A percentile compares a stretch with the other conserved stretches of the same genome.
phyloP scores from a whole-genome alignment of 1,140 invertebrate genomes.

The Psix sp. region DNA sequence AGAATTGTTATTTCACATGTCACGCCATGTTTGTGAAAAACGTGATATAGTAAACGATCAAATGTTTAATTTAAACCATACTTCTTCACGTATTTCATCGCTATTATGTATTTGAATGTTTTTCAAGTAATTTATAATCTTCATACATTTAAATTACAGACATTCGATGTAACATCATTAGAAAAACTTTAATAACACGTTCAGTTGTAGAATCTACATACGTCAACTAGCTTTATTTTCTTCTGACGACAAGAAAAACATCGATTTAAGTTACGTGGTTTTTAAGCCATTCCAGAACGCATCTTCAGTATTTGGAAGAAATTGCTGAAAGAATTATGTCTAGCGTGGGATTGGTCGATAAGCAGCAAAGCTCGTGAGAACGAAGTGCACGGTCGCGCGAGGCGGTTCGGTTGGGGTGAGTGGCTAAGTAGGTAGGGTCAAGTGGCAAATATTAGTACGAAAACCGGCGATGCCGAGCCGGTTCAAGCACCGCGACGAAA shows the following conservation, averaged over 20 bases:
- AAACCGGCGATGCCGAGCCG: slow-evolving; percentile 70
- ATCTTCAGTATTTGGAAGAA: slow-evolving; percentile 14
- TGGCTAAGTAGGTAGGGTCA: slow-evolving; percentile 65
- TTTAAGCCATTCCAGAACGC: slow-evolving; percentile 12
- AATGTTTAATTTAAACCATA: slow-evolving; percentile 36
- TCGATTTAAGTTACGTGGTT: neutral
- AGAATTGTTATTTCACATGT: slow-evolving; percentile 51
- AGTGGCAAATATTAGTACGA: slow-evolving; percentile 77
- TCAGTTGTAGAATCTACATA: too few species aligned
- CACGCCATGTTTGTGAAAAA: slow-evolving; percentile 32
- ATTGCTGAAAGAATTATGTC: slow-evolving; percentile 20
- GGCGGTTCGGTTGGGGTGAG: slow-evolving; percentile 25
- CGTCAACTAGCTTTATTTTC: too few species aligned
- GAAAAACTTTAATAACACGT: too few species aligned
- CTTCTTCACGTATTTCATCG: too few species aligned
- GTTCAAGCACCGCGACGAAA: slow-evolving; percentile 71
- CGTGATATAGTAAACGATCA: slow-evolving; percentile 41
- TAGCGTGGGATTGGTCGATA: slow-evolving; percentile 46
- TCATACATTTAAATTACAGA: too few species aligned
- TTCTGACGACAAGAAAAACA: too few species aligned
- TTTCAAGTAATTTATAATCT: too few species aligned
- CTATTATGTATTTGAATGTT: too few species aligned
- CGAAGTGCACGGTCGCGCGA: slow-evolving; percentile 44
- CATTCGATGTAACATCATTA: too few species aligned
- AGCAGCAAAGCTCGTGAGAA: slow-evolving; percentile 42